Base-by-base conservation (phyloP, 2,113 vertebrate species). In the Ardeotis arabs region DNA sequence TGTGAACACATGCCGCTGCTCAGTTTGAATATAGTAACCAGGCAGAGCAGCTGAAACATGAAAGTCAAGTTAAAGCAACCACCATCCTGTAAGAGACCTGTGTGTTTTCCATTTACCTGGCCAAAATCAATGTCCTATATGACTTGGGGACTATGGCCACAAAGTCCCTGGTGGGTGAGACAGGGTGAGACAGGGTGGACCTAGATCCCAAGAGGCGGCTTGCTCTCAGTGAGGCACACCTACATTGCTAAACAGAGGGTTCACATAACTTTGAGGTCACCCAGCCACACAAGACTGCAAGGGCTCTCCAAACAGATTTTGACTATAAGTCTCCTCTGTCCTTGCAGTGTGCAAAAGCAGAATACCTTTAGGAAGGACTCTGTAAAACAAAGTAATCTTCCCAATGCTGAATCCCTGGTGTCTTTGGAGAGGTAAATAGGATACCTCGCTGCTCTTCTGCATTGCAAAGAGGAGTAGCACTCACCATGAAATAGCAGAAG, bases 361-460 rank as follows among this genome's bases (percentile, higher is more conserved):
- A 91, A 63, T 41, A 63, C 13, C 13, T 78, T 89, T 39, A 76
- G 25, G 56, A 78, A 73, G 45, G 53, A 28, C 21, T 62, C 41
- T 24, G 41, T 66, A 53, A 75, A 89, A 33, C 15, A 55, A 86
- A 89, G 9, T 72, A 5, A 24, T 70, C 33, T 75, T 13, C 14
- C 39, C 27, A 76, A 3, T 0, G 0, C 44, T 79, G 66, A 79
- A 60, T 85, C 33, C 27, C 22, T 31, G 12, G 10, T 92, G 58
- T 35, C 70, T 87, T 82, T 74, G 39, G 33, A 73, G 35, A 10
- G 15, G 8, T 63, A 41, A 62, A 84, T 10, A 89, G 31, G 35
- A 53, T 41, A 77, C 17, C 22, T 81, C 0, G 0, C n/a, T 68
- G 60, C 21, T 33, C 29, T 50, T 12, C 23, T 49, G 39, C 49